A percentile compares a stretch with the other conserved stretches of the same genome.
phyloP scores from a whole-genome alignment of 2,797 vertebrate species.

The Emydoidea blandingii region DNA sequence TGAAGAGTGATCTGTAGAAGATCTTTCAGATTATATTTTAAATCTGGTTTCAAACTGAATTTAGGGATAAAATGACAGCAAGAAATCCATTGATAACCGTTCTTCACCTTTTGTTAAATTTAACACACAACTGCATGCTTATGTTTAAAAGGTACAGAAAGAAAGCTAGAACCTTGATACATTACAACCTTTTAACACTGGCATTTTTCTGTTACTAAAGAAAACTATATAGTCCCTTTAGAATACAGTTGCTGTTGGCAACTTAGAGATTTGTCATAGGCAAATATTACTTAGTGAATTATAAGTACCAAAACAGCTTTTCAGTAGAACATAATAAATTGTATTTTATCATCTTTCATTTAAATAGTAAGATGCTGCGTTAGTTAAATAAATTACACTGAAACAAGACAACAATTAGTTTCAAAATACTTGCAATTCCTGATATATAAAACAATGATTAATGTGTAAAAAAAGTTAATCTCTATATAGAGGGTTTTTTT shows the following conservation, averaged over 20 bases:
- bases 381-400: neutral
- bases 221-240: neutral
- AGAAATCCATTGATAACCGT: neutral
- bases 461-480: neutral
- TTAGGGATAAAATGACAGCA: neutral
- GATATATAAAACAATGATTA: neutral
- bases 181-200: neutral
- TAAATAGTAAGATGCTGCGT: neutral
- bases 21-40: neutral
- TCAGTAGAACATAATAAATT: neutral
- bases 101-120: neutral
- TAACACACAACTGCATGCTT: neutral
- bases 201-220: neutral
- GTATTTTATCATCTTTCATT: neutral
- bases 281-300: no score
- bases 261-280: neutral
- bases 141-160: neutral
- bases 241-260: neutral
- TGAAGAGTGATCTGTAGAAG: neutral
- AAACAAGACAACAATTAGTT: neutral
- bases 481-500: neutral
- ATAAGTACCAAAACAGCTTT: neutral
- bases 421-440: neutral
- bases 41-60: neutral
- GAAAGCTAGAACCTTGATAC: neutral